Evolutionary conservation across 1,140 invertebrate species (phyloP), one percentile per base, ranked within the genome.

Genomic region (Megalopta genalis): DNA sequence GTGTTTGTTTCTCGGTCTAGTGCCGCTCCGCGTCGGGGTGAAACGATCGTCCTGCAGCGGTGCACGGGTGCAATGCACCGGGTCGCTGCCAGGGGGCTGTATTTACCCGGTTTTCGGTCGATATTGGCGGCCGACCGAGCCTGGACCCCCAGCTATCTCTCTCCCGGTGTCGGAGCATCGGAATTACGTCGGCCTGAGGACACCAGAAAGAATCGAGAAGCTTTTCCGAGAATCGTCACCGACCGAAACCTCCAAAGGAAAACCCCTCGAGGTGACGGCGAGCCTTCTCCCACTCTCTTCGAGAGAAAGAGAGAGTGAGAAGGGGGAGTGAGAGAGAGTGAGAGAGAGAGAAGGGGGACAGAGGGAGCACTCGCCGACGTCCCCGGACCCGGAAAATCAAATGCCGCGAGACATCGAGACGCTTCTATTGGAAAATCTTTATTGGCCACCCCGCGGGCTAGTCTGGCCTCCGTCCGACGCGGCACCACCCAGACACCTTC

Each of bases 41-140:
- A 70, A 64, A 60, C 60, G 72, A 63, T 80, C 83, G 69, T 64
- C 59, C 42, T 60, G 62, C 54, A 49, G 16, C 67, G 65, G 54
- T 60, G 70, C 42, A 8, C 72, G 65, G 66, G 71, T 80, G 54
- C 65, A 70, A 80, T 80, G 81, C 62, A 66, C 60, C 81, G 67
- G 14, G 66, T 39, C 32, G 54, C 52, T 74, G 69, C 59, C 57
- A 63, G 52, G 67, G 49, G 37, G 66, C 52, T 84, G 84, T 85
- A 85, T 84, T 84, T 84, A 84, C 79, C 60, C 65, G 72, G 63
- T 84, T 85, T 84, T 84, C 77, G 83, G 69, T 85, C 83, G 78
- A 85, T 85, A 85, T 81, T 46, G 82, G 69, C 68, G 62, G 39
- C 52, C 27, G 42, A 49, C 32, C 32, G 32, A 32, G 32, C 32